A percentile compares a stretch with the other conserved stretches of the same genome.
These are phyloP conservation scores for Sebastes minor DNA, from an alignment of 2,797 vertebrate species.

Conservation along the genomic window DNA sequence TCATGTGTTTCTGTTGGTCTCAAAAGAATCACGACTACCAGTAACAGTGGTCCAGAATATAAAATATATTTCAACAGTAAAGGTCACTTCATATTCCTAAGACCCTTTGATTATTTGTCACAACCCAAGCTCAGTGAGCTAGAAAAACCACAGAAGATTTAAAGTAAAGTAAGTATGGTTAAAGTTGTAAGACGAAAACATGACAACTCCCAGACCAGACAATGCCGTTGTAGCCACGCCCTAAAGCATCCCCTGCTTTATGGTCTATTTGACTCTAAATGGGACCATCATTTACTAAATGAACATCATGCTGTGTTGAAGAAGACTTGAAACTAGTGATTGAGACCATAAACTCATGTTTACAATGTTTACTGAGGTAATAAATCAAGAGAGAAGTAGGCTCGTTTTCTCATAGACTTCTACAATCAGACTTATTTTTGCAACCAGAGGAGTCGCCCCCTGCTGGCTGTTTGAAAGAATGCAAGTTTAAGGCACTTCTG, in stretches of 20 bases:
- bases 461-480: too few species aligned
- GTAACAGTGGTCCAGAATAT: not conserved
- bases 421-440: too few species aligned
- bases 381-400: too few species aligned
- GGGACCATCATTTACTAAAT: too few species aligned
- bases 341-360: too few species aligned
- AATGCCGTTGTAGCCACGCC: not conserved
- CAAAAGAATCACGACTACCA: not conserved
- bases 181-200: not conserved
- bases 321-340: too few species aligned
- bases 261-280: not conserved
- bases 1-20: not conserved
- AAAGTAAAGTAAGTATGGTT: too few species aligned
- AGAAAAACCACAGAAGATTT: not conserved
- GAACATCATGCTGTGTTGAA: too few species aligned
- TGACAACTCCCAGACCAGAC: not conserved
- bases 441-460: too few species aligned
- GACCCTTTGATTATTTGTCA: constrained; percentile 1
- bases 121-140: not conserved
- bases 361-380: too few species aligned
- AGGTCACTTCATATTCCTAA: constrained; percentile 13
- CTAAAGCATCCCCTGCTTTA: too few species aligned
- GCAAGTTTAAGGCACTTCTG: not conserved
- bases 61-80: constrained; percentile 14
- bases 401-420: too few species aligned